A percentile compares a stretch with the other conserved stretches of the same genome.
phyloP scores from a whole-genome alignment of 2,888 invertebrate genomes.

The Trilocha varians region DNA sequence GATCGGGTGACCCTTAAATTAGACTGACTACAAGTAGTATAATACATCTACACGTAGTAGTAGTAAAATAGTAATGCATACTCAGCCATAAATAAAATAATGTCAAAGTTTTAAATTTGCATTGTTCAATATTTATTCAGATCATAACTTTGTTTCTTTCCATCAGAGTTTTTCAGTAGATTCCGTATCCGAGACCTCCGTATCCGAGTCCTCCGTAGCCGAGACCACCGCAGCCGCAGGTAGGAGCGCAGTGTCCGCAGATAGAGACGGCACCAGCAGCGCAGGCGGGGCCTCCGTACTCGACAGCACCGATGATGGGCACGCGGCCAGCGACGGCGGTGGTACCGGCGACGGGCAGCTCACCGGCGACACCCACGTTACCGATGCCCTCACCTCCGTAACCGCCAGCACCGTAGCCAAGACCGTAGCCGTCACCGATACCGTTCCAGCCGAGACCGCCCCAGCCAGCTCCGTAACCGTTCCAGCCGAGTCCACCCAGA shows the following conservation, averaged over 20 bases:
- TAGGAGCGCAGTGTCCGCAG: slow-evolving; percentile 32
- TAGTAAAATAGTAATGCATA: too few relatives aligned
- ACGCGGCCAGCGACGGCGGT: slow-evolving; percentile 29
- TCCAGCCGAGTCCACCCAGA: slow-evolving; percentile 3
- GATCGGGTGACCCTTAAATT: too few relatives aligned
- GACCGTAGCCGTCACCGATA: background rate
- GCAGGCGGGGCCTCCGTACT: slow-evolving; percentile 31
- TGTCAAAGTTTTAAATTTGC: too few relatives aligned
- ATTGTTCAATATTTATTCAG: too few relatives aligned
- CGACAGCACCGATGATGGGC: slow-evolving; percentile 33
- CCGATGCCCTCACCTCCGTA: slow-evolving; percentile 25
- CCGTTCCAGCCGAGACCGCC: slow-evolving; percentile 1
- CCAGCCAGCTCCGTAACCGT: slow-evolving; percentile 3
- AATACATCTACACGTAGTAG: too few relatives aligned
- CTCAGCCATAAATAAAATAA: too few relatives aligned
- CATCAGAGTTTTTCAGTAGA: background rate
- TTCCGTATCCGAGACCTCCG: background rate
- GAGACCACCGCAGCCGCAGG: slow-evolving; percentile 17
- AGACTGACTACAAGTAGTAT: too few relatives aligned
- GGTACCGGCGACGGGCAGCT: slow-evolving; percentile 31
- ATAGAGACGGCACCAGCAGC: slow-evolving; percentile 36
- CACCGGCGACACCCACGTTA: slow-evolving; percentile 27
- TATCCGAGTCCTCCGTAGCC: too few relatives aligned
- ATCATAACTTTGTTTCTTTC: background rate
- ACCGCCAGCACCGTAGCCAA: slow-evolving; percentile 12